Evolutionary conservation across 2,797 vertebrate species (phyloP).

Genomic region (Microcaecilia unicolor): DNA sequence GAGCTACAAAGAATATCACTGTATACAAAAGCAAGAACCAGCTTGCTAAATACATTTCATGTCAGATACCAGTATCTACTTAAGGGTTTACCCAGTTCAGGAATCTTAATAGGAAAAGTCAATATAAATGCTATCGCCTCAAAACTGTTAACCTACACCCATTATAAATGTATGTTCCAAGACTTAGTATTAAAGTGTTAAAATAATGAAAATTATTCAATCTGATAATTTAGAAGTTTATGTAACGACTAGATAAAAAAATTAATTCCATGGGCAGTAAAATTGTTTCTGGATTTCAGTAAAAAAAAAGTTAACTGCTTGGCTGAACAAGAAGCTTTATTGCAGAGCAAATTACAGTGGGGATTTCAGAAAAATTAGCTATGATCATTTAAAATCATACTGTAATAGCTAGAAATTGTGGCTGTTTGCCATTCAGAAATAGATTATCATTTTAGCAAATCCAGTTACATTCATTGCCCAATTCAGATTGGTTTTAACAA

Average conservation of each 20-base stretch:
- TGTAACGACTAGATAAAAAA: conserved; percentile 34
- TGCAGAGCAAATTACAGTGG: conserved; percentile 49
- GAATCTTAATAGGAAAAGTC: conserved; percentile 40
- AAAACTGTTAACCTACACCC: conserved; percentile 55
- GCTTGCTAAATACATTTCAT: conserved; percentile 67
- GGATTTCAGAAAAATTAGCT: conserved; percentile 36
- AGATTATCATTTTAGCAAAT: conserved; percentile 26
- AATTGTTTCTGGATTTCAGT: conserved; percentile 25
- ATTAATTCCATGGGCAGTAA: conserved; percentile 7
- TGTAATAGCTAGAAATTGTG: conserved; percentile 21
- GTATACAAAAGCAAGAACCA: conserved; percentile 83
- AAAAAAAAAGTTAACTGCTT: conserved; percentile 24
- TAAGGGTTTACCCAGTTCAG: conserved; percentile 37
- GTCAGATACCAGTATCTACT: conserved; percentile 36
- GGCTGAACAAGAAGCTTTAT: conserved; percentile 22
- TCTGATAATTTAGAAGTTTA: conserved; percentile 33
- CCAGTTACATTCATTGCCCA: conserved; percentile 25
- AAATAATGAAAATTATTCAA: conserved; percentile 51
- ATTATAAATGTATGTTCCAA: conserved; percentile 36
- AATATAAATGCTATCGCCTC: conserved; percentile 60
- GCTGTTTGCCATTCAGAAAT: conserved; percentile 25
- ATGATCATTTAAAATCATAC: conserved; percentile 27
- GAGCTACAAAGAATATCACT: conserved; percentile 58
- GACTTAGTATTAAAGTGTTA: conserved; percentile 36
- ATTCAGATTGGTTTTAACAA: conserved; percentile 20